Percentiles rank a stretch among this genome's conserved stretches.
phyloP scores from a whole-genome alignment of 2,797 vertebrate species.

The Thripadectes ignobilis region DNA sequence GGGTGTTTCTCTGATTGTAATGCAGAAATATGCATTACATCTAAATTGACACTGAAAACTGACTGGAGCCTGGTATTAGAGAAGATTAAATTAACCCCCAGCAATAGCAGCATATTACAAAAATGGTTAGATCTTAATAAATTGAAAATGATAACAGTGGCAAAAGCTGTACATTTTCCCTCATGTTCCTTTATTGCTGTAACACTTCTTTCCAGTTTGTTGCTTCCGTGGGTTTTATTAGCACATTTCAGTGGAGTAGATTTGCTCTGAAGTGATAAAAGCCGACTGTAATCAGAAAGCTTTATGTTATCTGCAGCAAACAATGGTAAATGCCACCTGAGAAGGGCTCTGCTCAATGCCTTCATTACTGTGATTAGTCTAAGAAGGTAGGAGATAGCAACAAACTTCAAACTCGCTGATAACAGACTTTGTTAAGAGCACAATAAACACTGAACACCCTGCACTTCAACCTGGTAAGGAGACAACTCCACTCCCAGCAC shows the following conservation, averaged over 20 bases:
- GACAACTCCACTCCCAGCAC: not conserved
- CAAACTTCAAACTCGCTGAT: slow-evolving; percentile 43
- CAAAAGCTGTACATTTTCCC: slow-evolving; percentile 58
- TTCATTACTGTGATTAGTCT: slow-evolving; percentile 61
- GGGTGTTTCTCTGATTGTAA: slow-evolving; percentile 34
- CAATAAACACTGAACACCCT: not conserved
- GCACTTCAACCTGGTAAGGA: not conserved
- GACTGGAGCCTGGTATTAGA: slow-evolving; percentile 53
- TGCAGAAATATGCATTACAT: slow-evolving; percentile 50
- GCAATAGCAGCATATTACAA: slow-evolving; percentile 64
- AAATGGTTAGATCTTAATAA: slow-evolving; percentile 71
- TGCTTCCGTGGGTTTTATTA: slow-evolving; percentile 70
- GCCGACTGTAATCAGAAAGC: slow-evolving; percentile 62
- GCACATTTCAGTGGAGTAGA: slow-evolving; percentile 65
- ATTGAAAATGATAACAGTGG: slow-evolving; percentile 67
- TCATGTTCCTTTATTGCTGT: slow-evolving; percentile 70
- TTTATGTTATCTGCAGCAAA: slow-evolving; percentile 51
- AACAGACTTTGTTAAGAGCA: slow-evolving; percentile 28
- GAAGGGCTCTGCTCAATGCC: slow-evolving; percentile 25
- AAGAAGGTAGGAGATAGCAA: slow-evolving; percentile 14
- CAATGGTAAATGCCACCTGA: slow-evolving; percentile 59
- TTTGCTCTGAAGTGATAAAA: slow-evolving; percentile 69
- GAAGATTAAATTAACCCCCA: slow-evolving; percentile 74
- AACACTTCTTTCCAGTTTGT: slow-evolving; percentile 63
- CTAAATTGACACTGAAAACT: slow-evolving; percentile 62